Conservation (phyloP, 2,797 vertebrate genomes). For the Cichlasoma orientale region DNA sequence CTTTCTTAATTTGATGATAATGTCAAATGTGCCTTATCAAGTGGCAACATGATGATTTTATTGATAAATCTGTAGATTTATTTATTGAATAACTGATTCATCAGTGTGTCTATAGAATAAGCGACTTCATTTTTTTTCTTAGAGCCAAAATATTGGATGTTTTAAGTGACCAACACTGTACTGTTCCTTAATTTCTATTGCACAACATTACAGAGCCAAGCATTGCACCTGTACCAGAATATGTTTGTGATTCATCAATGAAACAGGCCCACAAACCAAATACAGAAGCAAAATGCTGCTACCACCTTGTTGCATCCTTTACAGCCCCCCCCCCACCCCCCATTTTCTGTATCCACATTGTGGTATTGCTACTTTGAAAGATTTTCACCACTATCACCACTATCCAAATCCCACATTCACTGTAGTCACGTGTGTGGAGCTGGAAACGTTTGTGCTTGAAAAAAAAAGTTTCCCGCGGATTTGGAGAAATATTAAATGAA, state of each 20-base stretch:
- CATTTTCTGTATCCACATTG: background rate
- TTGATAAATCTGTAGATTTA: background rate
- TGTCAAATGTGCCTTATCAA: background rate
- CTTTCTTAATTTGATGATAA: background rate
- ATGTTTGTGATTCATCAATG: background rate
- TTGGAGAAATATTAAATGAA: background rate
- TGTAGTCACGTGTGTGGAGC: background rate
- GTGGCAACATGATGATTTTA: background rate
- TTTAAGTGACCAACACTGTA: too few relatives aligned
- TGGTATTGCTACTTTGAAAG: background rate
- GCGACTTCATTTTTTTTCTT: background rate
- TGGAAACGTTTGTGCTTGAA: background rate
- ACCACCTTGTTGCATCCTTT: too few relatives aligned
- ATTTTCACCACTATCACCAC: background rate
- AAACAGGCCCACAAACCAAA: background rate
- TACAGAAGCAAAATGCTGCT: too few relatives aligned
- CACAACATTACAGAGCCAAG: too few relatives aligned
- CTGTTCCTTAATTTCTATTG: background rate
- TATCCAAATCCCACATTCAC: background rate
- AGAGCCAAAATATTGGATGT: background rate
- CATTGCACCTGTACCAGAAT: background rate
- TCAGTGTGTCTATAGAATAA: background rate
- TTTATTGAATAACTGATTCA: background rate
- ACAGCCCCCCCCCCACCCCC: too few relatives aligned
- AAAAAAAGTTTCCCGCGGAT: background rate